Evolutionary conservation across 2,797 vertebrate genomes (phyloP).

Genomic region (Rhyacichthys aspro): DNA sequence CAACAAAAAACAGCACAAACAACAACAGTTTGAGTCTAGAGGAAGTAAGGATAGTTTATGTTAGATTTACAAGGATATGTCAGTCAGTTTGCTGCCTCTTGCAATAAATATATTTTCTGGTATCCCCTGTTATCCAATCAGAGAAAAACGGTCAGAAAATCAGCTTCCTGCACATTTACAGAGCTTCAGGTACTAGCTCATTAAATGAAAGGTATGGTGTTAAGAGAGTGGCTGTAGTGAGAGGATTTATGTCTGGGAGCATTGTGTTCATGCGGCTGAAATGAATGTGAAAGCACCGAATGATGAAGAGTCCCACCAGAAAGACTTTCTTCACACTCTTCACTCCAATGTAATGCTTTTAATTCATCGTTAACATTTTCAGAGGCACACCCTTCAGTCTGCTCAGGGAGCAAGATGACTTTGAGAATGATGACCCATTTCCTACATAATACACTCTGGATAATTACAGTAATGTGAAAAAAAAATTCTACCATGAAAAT

Average conservation of each 20-base stretch:
- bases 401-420: conserved; percentile 2
- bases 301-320: conserved; percentile 35
- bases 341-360: conserved; percentile 44
- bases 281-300: conserved; percentile 39
- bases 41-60: no score
- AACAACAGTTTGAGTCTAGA: no score
- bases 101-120: no score
- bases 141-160: no score
- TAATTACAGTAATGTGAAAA: no score
- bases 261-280: conserved; percentile 37
- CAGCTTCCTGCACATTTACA: no score
- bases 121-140: no score
- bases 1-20: no score
- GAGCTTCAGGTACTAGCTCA: conserved; percentile 32
- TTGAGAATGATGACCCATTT: conserved; percentile 35
- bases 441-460: conserved; percentile 11
- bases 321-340: conserved; percentile 55
- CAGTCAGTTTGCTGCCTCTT: no score
- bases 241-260: conserved; percentile 42
- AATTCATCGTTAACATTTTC: conserved; percentile 36
- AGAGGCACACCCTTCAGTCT: conserved; percentile 47
- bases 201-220: conserved; percentile 58
- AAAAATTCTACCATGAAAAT: no score
- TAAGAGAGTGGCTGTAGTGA: conserved; percentile 40
- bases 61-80: no score